These are phyloP conservation scores for Philotrypesis tridentata DNA, from an alignment of 1,140 invertebrate genomes.

Conservation along the genomic window DNA sequence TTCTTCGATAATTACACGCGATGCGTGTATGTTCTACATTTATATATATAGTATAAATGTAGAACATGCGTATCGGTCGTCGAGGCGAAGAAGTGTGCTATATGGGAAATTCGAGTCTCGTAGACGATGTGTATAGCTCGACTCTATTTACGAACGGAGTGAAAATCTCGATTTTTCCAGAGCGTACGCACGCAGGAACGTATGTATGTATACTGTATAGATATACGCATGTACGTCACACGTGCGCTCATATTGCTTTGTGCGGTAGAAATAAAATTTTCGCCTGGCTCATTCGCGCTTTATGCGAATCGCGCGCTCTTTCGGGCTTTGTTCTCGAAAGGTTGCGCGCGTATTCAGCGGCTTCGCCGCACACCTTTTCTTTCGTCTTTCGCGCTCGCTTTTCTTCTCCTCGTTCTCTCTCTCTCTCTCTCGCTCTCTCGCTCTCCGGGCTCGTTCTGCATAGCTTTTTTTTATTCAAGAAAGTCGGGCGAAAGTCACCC, in stretches of 20 bases:
- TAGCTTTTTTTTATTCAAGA: conserved; percentile 30
- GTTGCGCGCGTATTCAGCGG: background rate
- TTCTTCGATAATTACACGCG: conserved; percentile 13
- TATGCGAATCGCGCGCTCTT: too few species aligned
- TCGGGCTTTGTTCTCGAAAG: conserved; percentile 11
- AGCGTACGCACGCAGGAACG: too few species aligned
- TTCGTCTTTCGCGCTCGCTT: background rate
- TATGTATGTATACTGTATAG: too few species aligned
- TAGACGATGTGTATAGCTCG: too few species aligned
- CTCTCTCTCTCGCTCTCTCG: background rate
- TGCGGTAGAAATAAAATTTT: background rate
- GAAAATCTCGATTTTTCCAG: too few species aligned
- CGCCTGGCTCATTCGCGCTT: too few species aligned
- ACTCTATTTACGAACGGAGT: too few species aligned
- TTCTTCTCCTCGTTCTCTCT: conserved; percentile 17
- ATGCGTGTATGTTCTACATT: background rate
- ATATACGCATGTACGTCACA: too few species aligned
- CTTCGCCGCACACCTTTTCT: background rate
- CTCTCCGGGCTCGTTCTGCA: background rate
- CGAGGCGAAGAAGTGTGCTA: background rate
- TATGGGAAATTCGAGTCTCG: too few species aligned
- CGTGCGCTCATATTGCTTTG: too few species aligned
- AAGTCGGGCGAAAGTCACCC: conserved; percentile 40
- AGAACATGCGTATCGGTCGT: too few species aligned
- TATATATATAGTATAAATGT: background rate